phyloP scores from a whole-genome alignment of 1,140 invertebrate genomes.

The Aphis gossypii region DNA sequence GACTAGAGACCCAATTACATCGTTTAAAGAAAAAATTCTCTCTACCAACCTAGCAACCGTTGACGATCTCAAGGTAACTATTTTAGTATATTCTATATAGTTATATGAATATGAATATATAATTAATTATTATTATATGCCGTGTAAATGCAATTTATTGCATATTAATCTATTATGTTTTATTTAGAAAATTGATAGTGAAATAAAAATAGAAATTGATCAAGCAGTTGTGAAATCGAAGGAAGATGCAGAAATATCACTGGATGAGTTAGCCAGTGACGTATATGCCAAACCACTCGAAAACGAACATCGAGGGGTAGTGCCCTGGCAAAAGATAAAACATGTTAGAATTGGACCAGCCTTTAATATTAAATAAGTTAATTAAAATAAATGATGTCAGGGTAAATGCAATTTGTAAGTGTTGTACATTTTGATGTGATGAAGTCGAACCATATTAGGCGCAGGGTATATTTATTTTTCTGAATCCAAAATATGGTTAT shows the following conservation, averaged over 20 bases:
- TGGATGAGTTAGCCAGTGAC: conserved; percentile 86
- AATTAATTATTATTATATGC: background rate
- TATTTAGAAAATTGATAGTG: conserved; percentile 80
- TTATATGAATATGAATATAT: background rate
- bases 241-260: conserved; percentile 79
- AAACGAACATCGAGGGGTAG: conserved; percentile 69
- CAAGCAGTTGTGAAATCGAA: conserved; percentile 83
- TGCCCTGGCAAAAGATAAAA: conserved; percentile 67
- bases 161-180: background rate
- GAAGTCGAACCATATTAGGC: background rate
- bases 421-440: background rate
- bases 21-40: conserved; percentile 82
- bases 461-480: background rate
- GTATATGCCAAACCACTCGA: conserved; percentile 81
- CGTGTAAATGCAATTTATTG: background rate
- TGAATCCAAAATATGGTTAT: background rate
- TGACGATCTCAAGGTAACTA: conserved; percentile 80
- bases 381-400: background rate
- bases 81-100: background rate
- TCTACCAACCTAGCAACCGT: conserved; percentile 72
- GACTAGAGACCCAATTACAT: conserved; percentile 85
- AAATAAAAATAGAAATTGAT: conserved; percentile 83
- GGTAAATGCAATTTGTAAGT: background rate
- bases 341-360: conserved; percentile 68
- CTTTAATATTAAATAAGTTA: conserved; percentile 64